Percentiles rank a stretch among this genome's conserved stretches.
phyloP scores from a whole-genome alignment of 2,797 vertebrate species.

The Danio aesculapii region DNA sequence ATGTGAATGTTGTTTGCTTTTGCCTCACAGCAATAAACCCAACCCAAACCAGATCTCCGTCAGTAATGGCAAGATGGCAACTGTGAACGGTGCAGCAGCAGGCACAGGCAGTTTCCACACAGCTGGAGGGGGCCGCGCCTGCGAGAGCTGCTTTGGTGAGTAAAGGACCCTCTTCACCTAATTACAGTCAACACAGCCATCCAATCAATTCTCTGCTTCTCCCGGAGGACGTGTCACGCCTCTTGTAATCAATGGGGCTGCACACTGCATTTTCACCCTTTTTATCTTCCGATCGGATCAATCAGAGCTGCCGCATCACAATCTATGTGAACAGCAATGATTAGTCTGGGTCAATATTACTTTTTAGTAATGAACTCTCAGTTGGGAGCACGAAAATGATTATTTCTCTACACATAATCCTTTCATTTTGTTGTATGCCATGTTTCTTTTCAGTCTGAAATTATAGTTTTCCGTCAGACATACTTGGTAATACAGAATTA shows the following conservation, averaged over 20 bases:
- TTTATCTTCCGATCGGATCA: conserved; percentile 34
- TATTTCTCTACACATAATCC: neutral
- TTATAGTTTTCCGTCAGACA: neutral
- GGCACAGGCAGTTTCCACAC: conserved; percentile 85
- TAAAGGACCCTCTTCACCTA: conserved; percentile 56
- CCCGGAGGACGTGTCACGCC: neutral
- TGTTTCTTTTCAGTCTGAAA: neutral
- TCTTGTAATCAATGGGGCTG: conserved; percentile 36
- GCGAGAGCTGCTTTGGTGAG: conserved; percentile 98
- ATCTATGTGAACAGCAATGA: conserved; percentile 20
- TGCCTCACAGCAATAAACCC: conserved; percentile 91
- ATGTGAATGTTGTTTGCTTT: neutral
- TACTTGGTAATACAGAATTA: neutral
- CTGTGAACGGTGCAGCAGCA: conserved; percentile 88
- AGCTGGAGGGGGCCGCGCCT: conserved; percentile 89
- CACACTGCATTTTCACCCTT: conserved; percentile 30
- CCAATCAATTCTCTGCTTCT: conserved; percentile 30
- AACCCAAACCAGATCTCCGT: conserved; percentile 97
- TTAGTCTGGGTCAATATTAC: conserved; percentile 33
- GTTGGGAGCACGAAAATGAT: neutral
- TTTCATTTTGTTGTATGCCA: conserved; percentile 9
- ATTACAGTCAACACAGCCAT: conserved; percentile 44
- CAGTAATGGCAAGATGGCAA: conserved; percentile 91
- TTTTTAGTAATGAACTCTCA: conserved; percentile 12
- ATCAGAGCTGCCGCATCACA: conserved; percentile 52